These are phyloP conservation scores for Drosophila hydei DNA, from an alignment of 1,140 invertebrate species.

Conservation along the genomic window DNA sequence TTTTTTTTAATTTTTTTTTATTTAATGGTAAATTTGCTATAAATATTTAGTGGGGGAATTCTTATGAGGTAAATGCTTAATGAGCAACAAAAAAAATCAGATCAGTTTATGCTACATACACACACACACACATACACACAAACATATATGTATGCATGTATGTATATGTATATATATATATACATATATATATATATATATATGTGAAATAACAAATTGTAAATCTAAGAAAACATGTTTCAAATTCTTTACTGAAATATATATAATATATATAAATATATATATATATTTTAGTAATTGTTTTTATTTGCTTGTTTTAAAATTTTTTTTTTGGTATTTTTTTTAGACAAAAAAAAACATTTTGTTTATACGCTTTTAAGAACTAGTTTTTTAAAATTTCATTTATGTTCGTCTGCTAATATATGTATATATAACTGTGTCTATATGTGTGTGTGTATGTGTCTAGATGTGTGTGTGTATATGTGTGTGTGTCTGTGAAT, in stretches of 20 bases:
- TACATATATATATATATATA: slow-evolving; percentile 75
- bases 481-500: slow-evolving; percentile 17
- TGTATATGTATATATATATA: slow-evolving; percentile 17
- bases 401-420: slow-evolving; percentile 30
- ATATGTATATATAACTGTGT: slow-evolving; percentile 8
- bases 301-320: slow-evolving; percentile 20
- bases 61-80: slow-evolving; percentile 78
- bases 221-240: slow-evolving; percentile 78
- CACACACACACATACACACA: too few species aligned
- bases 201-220: slow-evolving; percentile 80
- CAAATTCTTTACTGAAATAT: slow-evolving; percentile 79
- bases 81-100: slow-evolving; percentile 77
- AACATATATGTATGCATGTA: too few species aligned
- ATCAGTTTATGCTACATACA: slow-evolving; percentile 73
- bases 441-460: slow-evolving; percentile 21
- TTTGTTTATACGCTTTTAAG: slow-evolving; percentile 34
- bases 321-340: slow-evolving; percentile 1
- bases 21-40: slow-evolving; percentile 80
- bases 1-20: slow-evolving; percentile 63
- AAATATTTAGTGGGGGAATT: slow-evolving; percentile 68
- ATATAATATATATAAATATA: slow-evolving; percentile 39
- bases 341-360: slow-evolving; percentile 5
- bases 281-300: slow-evolving; percentile 25
- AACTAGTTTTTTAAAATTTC: slow-evolving; percentile 32
- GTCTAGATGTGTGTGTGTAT: slow-evolving; percentile 12